Percentiles rank a stretch among this genome's conserved stretches.
phyloP scores from a whole-genome alignment of 64 coral and sea anemone genomes.

The Stichodactyla helianthus region DNA sequence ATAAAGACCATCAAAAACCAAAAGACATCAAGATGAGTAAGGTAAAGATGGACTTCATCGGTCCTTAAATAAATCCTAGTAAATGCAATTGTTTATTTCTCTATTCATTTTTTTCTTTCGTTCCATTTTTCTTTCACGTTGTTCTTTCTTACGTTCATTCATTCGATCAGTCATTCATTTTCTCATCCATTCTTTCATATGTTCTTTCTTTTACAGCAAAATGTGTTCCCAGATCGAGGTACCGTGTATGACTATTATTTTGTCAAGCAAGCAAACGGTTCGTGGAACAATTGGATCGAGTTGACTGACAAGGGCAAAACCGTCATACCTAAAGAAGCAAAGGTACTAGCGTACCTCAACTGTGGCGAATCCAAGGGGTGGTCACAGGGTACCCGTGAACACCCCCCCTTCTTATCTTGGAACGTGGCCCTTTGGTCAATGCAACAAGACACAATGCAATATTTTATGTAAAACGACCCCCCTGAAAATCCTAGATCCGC shows the following conservation, averaged over 20 bases:
- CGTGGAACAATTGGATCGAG: slow-evolving; percentile 82
- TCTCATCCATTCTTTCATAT: background rate
- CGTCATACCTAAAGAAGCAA: slow-evolving; percentile 60
- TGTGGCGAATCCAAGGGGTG: no score
- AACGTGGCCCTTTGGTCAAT: no score
- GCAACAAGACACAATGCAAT: no score
- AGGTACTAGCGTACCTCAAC: slow-evolving; percentile 2
- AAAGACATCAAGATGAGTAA: slow-evolving; percentile 93
- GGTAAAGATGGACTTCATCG: slow-evolving; percentile 3
- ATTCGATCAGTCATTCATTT: background rate
- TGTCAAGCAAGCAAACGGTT: slow-evolving; percentile 94
- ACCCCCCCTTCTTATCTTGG: no score
- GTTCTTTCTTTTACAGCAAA: slow-evolving; percentile 60
- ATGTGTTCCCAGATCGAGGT: slow-evolving; percentile 94
- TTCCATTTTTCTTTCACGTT: background rate
- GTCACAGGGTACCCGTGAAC: no score
- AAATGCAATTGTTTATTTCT: background rate
- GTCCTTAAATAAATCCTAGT: no score
- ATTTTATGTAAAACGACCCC: no score
- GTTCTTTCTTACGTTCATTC: background rate
- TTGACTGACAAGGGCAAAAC: slow-evolving; percentile 42
- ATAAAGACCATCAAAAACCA: slow-evolving; percentile 97
- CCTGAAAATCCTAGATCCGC: no score
- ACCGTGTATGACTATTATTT: slow-evolving; percentile 98
- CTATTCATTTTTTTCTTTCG: background rate